phyloP scores from a whole-genome alignment of 2,888 invertebrate genomes.

The Latrodectus hesperus region DNA sequence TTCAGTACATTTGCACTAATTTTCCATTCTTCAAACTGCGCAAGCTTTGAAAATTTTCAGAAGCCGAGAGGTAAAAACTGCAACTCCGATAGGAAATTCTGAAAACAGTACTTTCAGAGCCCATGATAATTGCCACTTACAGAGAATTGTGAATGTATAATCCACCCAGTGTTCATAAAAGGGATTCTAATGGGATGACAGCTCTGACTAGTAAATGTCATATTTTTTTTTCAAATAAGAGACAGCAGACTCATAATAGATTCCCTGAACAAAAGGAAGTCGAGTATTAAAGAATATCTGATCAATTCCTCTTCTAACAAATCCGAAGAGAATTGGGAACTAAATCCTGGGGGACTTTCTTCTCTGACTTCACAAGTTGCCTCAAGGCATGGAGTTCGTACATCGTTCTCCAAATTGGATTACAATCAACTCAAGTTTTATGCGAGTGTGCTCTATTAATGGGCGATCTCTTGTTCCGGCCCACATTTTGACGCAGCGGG shows the following conservation, averaged over 20 bases:
- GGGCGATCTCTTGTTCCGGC: conserved; percentile 51
- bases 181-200: background rate
- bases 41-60: too few relatives aligned
- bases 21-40: too few relatives aligned
- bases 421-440: conserved; percentile 68
- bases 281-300: conserved; percentile 31
- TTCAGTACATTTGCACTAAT: too few relatives aligned
- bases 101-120: background rate
- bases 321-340: conserved; percentile 18
- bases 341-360: conserved; percentile 30
- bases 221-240: background rate
- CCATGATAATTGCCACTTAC: background rate
- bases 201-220: background rate
- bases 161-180: background rate
- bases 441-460: conserved; percentile 69
- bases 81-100: too few relatives aligned
- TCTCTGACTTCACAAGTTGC: conserved; percentile 55
- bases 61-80: too few relatives aligned
- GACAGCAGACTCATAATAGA: too few relatives aligned
- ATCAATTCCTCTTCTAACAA: conserved; percentile 54
- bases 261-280: background rate
- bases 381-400: conserved; percentile 42
- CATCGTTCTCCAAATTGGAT: conserved; percentile 67
- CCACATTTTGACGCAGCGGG: conserved; percentile 55
- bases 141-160: background rate